phyloP scores from a whole-genome alignment of 2,113 vertebrate genomes.

The Anhinga anhinga region DNA sequence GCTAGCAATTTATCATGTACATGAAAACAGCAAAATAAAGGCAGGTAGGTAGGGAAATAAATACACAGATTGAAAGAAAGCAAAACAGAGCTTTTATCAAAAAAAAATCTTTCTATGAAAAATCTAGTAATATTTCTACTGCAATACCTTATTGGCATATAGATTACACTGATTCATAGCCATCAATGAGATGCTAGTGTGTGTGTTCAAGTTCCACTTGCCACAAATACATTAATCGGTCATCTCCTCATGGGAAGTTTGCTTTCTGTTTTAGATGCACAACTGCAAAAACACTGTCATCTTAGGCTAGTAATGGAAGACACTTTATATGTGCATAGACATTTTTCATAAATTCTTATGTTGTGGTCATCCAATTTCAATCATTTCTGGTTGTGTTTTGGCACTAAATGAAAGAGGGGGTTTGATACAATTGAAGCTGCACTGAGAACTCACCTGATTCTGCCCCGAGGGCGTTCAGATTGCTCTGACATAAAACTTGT shows the following conservation, averaged over 20 bases:
- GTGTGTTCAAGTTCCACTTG: not conserved
- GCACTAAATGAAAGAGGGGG: not conserved
- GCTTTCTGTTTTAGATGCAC: not conserved
- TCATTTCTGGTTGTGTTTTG: not conserved
- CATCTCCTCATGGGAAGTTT: not conserved
- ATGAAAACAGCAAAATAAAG: not conserved
- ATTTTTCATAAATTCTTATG: not conserved
- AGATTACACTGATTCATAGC: not conserved
- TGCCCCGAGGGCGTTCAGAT: conserved; percentile 90
- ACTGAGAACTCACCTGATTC: conserved; percentile 87
- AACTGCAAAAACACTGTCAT: not conserved
- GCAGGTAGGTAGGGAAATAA: not conserved
- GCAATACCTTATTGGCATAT: not conserved
- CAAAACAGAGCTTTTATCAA: not conserved
- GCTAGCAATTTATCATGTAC: not conserved
- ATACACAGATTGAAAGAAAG: not conserved
- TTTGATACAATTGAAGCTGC: not conserved
- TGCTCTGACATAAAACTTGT: conserved; percentile 98
- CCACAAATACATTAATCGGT: not conserved
- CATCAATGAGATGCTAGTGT: not conserved
- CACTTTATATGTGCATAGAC: not conserved
- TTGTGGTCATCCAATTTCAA: not conserved
- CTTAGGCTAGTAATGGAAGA: not conserved
- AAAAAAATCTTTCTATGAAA: not conserved
- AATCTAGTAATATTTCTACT: not conserved